Evolutionary conservation across 1,140 invertebrate species (phyloP).

Genomic region (Nasonia vitripennis): DNA sequence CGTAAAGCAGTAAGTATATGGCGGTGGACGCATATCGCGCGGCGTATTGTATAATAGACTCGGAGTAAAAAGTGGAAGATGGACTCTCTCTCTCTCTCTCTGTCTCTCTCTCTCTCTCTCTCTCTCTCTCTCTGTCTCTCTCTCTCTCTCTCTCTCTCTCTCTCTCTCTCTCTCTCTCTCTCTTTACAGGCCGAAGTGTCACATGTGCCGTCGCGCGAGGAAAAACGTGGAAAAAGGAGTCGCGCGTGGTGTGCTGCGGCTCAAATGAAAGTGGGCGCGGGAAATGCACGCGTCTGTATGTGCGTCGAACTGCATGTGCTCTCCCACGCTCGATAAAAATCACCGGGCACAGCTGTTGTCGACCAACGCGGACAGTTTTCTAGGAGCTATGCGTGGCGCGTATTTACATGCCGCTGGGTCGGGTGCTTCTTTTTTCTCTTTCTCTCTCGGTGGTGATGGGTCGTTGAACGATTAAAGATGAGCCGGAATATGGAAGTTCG

Average conservation of each 20-base stretch:
- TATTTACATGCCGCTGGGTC: slow-evolving; percentile 6
- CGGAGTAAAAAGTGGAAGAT: too few species aligned
- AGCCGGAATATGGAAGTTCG: too few species aligned
- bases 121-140: too few species aligned
- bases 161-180: too few species aligned
- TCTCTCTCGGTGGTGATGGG: too few species aligned
- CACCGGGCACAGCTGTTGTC: slow-evolving; percentile 59
- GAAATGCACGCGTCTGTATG: background rate
- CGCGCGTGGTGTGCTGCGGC: background rate
- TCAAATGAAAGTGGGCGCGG: slow-evolving; percentile 37
- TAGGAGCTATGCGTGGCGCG: background rate
- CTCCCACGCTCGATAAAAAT: slow-evolving; percentile 67
- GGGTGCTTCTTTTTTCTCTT: background rate
- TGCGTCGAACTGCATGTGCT: slow-evolving; percentile 37
- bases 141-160: too few species aligned
- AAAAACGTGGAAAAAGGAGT: slow-evolving; percentile 39
- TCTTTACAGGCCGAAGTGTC: background rate
- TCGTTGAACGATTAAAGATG: too few species aligned
- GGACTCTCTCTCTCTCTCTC: too few species aligned
- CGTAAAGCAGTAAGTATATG: too few species aligned
- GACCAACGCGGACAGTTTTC: slow-evolving; percentile 41
- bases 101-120: too few species aligned
- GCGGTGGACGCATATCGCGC: too few species aligned
- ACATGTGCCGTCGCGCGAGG: slow-evolving; percentile 10
- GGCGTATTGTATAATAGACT: too few species aligned